Evolutionary conservation across 2,113 vertebrate species (phyloP).

Genomic region (Zosterops pallidus): DNA sequence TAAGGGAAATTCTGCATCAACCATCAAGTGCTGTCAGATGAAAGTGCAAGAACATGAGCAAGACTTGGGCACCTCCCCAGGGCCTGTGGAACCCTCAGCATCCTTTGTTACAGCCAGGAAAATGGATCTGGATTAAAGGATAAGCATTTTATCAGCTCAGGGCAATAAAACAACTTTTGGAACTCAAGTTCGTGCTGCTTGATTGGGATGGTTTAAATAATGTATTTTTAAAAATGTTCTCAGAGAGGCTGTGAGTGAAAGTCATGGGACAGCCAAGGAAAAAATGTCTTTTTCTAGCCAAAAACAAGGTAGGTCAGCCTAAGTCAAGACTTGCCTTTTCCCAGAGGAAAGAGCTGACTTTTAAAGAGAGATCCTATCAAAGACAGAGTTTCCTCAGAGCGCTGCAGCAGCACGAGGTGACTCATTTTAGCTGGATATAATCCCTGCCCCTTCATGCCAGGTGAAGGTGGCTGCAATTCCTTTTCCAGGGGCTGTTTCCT

Average conservation of each 20-base stretch:
- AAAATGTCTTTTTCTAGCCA: constrained; percentile 20
- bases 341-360: constrained; percentile 59
- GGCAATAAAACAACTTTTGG: neutral
- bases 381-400: constrained; percentile 15
- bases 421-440: neutral
- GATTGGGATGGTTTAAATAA: neutral
- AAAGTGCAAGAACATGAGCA: rapidly evolving
- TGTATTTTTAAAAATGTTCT: neutral
- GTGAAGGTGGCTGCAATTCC: neutral
- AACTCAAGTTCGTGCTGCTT: neutral
- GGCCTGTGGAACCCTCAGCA: neutral
- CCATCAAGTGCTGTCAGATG: neutral
- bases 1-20: neutral
- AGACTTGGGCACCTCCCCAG: neutral
- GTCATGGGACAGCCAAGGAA: neutral
- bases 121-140: neutral
- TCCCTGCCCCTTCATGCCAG: neutral
- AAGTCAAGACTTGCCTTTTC: constrained; percentile 48
- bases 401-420: neutral
- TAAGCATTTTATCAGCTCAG: neutral
- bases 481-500: neutral
- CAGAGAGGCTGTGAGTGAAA: constrained; percentile 7
- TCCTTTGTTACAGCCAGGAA: neutral
- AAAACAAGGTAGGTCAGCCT: constrained; percentile 7
- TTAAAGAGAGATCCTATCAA: constrained; percentile 12